Base-by-base conservation (phyloP, 2,888 invertebrate species). In the Notodonta ziczac region DNA sequence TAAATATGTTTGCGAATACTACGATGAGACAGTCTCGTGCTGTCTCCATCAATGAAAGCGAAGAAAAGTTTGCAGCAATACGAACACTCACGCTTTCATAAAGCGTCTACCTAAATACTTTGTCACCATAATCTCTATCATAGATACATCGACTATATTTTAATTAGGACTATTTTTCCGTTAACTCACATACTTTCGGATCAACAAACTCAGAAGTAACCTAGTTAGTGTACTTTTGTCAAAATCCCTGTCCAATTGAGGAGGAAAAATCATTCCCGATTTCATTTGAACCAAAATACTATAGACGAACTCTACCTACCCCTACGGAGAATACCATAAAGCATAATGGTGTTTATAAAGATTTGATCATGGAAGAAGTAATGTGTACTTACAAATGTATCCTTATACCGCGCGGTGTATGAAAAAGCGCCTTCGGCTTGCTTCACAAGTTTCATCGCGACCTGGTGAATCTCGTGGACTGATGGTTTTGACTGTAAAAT, bases 21-120 rank as follows among this genome's bases (percentile, higher is more conserved):
- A 87, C 76, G 78, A 13, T 44, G 65, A 80, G 73, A 78, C 79
- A 72, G 81, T 80, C 83, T 80, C 83, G 81, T 71, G 66, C 72
- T 74, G 72, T 67, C 80, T 77, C 82, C 70, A 83, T 89, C 86
- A 89, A 91, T 89, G 89, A 89, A 91, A 90, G 86, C 87, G 81
- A 86, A 84, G 85, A 80, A 84, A 82, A 70, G 64, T 60, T 67
- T 79, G 67, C 56, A 61, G 6, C 12, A 13, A 5, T 52, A 62
- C 59, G 55, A 55, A 42, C 35, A 59, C 53, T 62, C 60, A 66
- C 60, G 69, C 60, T 70, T 66, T 70, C 59, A 66, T 65, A 50
- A 50, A 50, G 50, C 50, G 16, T 50, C 50, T 50, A 8, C 5
- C 8, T 16, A 50, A 50, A 16, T 12, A 48, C 5, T 48, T n/a